phyloP scores from a whole-genome alignment of 53 echinoderm and acorn worm species.

The Luidia sarsii region DNA sequence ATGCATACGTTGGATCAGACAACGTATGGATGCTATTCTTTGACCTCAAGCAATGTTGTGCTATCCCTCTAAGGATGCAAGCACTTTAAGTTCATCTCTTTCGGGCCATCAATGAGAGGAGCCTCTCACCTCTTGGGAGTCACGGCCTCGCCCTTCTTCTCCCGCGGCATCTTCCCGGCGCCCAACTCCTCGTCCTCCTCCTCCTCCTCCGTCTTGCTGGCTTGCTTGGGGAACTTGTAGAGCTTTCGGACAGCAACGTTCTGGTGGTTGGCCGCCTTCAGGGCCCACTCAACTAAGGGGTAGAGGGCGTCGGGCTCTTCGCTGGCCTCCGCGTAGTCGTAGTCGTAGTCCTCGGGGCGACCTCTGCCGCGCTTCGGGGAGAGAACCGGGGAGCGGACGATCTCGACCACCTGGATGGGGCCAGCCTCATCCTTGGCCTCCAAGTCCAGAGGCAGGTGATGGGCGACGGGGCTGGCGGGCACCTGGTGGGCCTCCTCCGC shows the following conservation, averaged over 20 bases:
- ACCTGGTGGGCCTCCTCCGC: neutral
- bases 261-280: constrained; percentile 54
- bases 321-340: neutral
- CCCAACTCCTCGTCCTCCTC: neutral
- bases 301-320: constrained; percentile 42
- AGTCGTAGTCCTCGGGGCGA: neutral
- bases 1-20: too few relatives aligned
- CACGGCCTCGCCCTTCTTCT: constrained; percentile 27
- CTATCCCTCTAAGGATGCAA: too few relatives aligned
- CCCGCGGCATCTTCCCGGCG: constrained; percentile 28
- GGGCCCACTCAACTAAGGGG: constrained; percentile 70
- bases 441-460: constrained; percentile 6
- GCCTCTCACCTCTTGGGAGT: constrained; percentile 33
- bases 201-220: constrained; percentile 26
- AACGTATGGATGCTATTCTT: too few relatives aligned
- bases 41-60: too few relatives aligned
- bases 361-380: constrained; percentile 5
- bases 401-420: constrained; percentile 42
- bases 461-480: neutral
- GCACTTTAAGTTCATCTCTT: too few relatives aligned
- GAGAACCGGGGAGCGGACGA: constrained; percentile 28
- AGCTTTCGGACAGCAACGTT: constrained; percentile 39
- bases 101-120: too few relatives aligned
- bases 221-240: constrained; percentile 29
- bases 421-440: constrained; percentile 24